Conservation (phyloP, 1,140 invertebrate genomes). For the Scaptodrosophila lebanonensis region DNA sequence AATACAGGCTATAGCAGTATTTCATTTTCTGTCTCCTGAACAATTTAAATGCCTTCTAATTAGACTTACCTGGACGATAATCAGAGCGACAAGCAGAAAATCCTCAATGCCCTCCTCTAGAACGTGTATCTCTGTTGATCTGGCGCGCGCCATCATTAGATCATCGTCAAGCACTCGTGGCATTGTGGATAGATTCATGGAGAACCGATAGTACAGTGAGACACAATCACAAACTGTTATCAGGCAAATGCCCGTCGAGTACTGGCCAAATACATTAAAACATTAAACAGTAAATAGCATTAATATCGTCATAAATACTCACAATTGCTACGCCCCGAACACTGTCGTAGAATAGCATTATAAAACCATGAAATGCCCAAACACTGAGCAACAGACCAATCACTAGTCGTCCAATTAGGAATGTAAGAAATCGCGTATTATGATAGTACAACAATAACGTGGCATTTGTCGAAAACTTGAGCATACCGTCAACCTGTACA, state of each 20-base stretch:
- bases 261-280: neutral
- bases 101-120: neutral
- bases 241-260: slow-evolving; percentile 8
- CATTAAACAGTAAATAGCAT: neutral
- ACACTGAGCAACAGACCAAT: neutral
- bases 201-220: neutral
- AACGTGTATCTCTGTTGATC: neutral
- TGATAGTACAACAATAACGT: slow-evolving; percentile 8
- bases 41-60: neutral
- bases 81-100: neutral
- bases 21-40: too few relatives aligned
- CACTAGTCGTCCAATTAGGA: neutral
- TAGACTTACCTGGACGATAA: neutral
- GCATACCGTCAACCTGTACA: slow-evolving; percentile 15
- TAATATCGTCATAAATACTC: neutral
- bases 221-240: slow-evolving; percentile 1
- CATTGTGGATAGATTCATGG: neutral
- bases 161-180: neutral
- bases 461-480: slow-evolving; percentile 8
- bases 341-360: neutral
- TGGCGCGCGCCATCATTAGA: neutral
- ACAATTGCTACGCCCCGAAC: neutral
- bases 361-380: slow-evolving; percentile 4
- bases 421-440: neutral
- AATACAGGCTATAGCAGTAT: too few relatives aligned